These are phyloP conservation scores for Drosophila pseudotalamancana DNA, from an alignment of 2,888 invertebrate species.

Conservation along the genomic window DNA sequence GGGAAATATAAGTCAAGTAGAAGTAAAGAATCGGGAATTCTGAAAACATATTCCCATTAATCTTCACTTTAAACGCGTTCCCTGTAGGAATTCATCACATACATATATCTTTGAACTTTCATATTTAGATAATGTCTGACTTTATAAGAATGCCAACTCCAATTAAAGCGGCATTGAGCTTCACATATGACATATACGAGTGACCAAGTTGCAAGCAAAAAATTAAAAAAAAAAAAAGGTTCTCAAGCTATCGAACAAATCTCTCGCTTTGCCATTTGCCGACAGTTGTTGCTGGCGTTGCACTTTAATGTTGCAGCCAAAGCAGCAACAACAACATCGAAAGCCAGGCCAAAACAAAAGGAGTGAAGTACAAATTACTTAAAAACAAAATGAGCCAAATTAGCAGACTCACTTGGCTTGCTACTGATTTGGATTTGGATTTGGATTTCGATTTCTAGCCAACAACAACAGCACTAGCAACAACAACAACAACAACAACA, in stretches of 20 bases:
- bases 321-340: constrained; percentile 21
- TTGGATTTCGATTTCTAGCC: constrained; percentile 70
- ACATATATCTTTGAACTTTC: no score
- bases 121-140: not conserved
- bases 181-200: constrained; percentile 47
- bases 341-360: constrained; percentile 35
- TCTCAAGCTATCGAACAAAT: constrained; percentile 44
- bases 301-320: constrained; percentile 67
- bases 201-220: constrained; percentile 20
- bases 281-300: constrained; percentile 48
- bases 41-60: no score
- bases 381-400: constrained; percentile 78
- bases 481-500: constrained; percentile 23
- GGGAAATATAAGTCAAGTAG: no score
- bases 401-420: constrained; percentile 74
- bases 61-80: no score
- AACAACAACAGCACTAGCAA: constrained; percentile 40
- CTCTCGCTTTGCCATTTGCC: constrained; percentile 63
- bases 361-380: constrained; percentile 74
- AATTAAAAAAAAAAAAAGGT: constrained; percentile 12
- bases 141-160: not conserved
- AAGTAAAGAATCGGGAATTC: no score
- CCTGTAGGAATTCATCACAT: no score
- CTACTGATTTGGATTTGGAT: constrained; percentile 69
- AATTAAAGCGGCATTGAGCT: constrained; percentile 38